These are phyloP conservation scores for Crioceris asparagi DNA, from an alignment of 2,888 invertebrate species.

Conservation along the genomic window DNA sequence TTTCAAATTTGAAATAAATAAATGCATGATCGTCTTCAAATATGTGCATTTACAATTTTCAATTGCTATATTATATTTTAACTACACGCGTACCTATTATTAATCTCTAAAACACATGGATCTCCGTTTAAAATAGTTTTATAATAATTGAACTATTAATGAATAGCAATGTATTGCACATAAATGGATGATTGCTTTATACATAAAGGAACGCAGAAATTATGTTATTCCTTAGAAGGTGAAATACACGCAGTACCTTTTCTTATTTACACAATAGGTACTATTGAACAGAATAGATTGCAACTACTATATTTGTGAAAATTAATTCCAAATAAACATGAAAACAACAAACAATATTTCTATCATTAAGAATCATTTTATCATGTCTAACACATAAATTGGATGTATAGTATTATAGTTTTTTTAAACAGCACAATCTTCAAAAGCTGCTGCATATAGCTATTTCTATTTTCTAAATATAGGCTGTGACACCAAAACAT, in stretches of 20 bases:
- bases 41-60: too few relatives aligned
- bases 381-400: constrained; percentile 32
- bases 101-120: too few relatives aligned
- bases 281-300: too few relatives aligned
- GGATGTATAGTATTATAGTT: constrained; percentile 19
- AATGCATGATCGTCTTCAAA: too few relatives aligned
- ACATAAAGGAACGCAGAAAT: background rate
- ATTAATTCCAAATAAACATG: constrained; percentile 31
- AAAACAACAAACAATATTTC: constrained; percentile 30
- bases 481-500: constrained; percentile 1
- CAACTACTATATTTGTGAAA: too few relatives aligned
- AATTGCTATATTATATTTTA: too few relatives aligned
- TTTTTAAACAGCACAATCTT: constrained; percentile 28
- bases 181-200: constrained; percentile 4
- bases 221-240: background rate
- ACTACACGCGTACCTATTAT: too few relatives aligned
- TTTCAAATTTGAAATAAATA: too few relatives aligned
- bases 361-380: background rate
- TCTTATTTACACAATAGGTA: constrained; percentile 9
- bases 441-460: constrained; percentile 29
- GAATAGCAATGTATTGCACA: too few relatives aligned
- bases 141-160: too few relatives aligned
- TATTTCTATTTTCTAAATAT: constrained; percentile 21
- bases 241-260: constrained; percentile 14
- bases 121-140: too few relatives aligned